A percentile compares a stretch with the other conserved stretches of the same genome.
These are phyloP conservation scores for Xiphorhynchus elegans DNA, from an alignment of 2,113 vertebrate genomes.

Conservation along the genomic window DNA sequence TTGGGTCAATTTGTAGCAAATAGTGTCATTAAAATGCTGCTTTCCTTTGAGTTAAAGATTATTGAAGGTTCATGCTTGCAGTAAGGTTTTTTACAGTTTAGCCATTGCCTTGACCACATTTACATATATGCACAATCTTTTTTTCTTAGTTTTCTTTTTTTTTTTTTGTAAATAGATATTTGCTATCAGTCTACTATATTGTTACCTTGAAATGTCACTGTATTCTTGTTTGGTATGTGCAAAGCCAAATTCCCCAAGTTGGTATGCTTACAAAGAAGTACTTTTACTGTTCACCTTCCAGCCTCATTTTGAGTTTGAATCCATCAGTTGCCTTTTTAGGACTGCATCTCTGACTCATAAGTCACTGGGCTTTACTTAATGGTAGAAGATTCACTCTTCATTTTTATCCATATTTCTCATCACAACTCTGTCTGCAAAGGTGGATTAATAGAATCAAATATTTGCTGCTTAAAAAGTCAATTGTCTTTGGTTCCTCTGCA, in stretches of 20 bases:
- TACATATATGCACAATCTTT: neutral
- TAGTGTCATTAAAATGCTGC: neutral
- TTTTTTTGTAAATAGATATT: neutral
- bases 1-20: neutral
- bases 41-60: neutral
- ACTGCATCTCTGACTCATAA: neutral
- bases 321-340: neutral
- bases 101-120: neutral
- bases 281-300: neutral
- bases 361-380: neutral
- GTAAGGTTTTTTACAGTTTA: neutral
- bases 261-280: neutral
- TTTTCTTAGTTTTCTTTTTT: neutral
- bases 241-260: neutral
- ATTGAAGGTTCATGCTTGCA: neutral
- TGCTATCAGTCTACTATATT: neutral
- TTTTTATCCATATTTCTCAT: neutral
- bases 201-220: neutral
- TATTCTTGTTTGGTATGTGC: neutral
- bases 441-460: neutral
- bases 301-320: neutral
- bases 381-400: neutral
- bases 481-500: neutral
- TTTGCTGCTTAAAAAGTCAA: neutral
- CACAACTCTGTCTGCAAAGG: neutral